Evolutionary conservation across 2,113 vertebrate species (phyloP).

Genomic region (Paradoxurus hermaphroditus): DNA sequence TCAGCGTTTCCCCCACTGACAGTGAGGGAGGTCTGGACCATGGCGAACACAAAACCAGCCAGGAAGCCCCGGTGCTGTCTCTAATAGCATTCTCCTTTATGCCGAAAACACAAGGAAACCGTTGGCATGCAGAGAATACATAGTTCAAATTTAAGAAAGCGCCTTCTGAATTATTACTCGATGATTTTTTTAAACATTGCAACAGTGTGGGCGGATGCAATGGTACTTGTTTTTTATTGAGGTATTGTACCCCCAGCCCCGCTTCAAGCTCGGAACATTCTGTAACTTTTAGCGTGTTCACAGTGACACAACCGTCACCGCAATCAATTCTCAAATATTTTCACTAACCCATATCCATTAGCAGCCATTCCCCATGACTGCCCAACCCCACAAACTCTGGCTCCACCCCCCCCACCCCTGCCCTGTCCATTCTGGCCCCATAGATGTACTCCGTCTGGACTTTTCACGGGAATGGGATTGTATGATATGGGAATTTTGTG

Average conservation of each 20-base stretch:
- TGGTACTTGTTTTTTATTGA: background rate
- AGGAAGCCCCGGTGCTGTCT: accelerated
- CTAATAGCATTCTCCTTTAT: background rate
- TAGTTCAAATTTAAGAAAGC: background rate
- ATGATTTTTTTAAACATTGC: background rate
- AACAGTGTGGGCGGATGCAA: background rate
- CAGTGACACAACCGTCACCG: background rate
- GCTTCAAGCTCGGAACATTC: background rate
- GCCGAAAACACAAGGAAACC: background rate
- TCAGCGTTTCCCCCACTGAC: background rate
- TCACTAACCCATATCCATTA: background rate
- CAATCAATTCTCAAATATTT: background rate
- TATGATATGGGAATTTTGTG: accelerated
- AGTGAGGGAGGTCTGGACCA: too few species aligned
- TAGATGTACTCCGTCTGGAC: background rate
- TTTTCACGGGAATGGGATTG: accelerated
- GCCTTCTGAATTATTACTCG: background rate
- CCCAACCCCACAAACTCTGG: accelerated
- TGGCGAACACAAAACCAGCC: background rate
- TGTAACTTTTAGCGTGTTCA: background rate
- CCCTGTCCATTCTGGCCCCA: background rate
- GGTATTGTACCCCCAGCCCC: accelerated
- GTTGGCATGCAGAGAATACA: accelerated
- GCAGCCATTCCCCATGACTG: accelerated
- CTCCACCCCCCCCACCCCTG: too few species aligned